phyloP scores from a whole-genome alignment of 2,888 invertebrate species.

The Limnephilus rhombicus region DNA sequence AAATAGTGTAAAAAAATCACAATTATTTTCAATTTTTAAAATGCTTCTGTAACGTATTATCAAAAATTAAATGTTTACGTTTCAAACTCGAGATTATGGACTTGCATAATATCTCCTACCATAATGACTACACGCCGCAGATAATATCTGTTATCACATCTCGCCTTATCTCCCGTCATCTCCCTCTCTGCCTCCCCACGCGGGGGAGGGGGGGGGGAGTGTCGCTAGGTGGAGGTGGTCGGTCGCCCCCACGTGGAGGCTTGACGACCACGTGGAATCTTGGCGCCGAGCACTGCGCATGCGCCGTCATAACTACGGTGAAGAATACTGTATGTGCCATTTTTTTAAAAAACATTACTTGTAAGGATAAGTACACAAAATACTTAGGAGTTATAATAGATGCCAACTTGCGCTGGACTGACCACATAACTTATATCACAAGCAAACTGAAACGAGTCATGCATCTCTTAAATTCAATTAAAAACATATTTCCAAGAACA shows the following conservation, averaged over 20 bases:
- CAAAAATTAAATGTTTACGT: not conserved
- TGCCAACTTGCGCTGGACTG: too few relatives aligned
- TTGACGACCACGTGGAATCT: conserved; percentile 1
- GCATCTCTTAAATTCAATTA: too few relatives aligned
- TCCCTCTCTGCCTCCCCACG: conserved; percentile 42
- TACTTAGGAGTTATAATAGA: too few relatives aligned
- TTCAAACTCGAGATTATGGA: not conserved
- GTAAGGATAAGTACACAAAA: too few relatives aligned
- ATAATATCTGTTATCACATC: not conserved
- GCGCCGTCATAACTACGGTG: not conserved
- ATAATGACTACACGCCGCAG: not conserved
- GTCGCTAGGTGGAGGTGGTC: not conserved
- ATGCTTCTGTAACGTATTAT: not conserved
- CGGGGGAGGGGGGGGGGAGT: not conserved
- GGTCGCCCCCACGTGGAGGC: not conserved
- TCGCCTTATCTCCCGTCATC: conserved; percentile 38
- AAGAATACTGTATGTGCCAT: not conserved
- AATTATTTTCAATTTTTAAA: too few relatives aligned
- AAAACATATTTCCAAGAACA: too few relatives aligned
- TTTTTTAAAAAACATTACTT: not conserved
- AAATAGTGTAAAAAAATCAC: too few relatives aligned
- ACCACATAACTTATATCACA: too few relatives aligned
- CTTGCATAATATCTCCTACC: not conserved
- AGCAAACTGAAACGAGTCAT: too few relatives aligned
- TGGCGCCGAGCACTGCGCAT: not conserved